Evolutionary conservation across 2,113 vertebrate genomes (phyloP).

Genomic region (Pleuronectes platessa): DNA sequence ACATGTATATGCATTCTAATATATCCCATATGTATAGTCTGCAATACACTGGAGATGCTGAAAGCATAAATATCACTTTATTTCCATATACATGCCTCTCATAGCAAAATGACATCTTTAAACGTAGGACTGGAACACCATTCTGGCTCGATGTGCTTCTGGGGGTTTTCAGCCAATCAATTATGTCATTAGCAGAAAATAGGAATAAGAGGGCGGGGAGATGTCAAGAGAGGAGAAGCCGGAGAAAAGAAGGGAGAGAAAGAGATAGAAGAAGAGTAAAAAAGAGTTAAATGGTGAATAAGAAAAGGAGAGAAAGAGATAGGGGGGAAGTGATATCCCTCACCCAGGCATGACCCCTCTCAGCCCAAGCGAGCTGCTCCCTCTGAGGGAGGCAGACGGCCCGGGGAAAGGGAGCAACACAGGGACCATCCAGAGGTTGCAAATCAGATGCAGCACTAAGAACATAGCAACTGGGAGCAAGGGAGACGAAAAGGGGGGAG

Average conservation of each 20-base stretch:
- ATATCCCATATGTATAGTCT: neutral
- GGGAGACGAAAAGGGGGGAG: conserved; percentile 39
- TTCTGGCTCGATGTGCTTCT: conserved; percentile 39
- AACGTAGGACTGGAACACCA: conserved; percentile 9
- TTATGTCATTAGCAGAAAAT: conserved; percentile 25
- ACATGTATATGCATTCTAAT: conserved; percentile 9
- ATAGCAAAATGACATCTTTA: conserved; percentile 16
- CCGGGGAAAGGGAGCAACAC: conserved; percentile 53
- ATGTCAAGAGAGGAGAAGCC: no score
- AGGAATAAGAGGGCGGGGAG: neutral
- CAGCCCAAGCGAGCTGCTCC: conserved; percentile 66
- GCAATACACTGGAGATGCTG: neutral
- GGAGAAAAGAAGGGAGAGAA: neutral
- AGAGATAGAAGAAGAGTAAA: conserved; percentile 1
- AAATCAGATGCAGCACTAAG: conserved; percentile 77
- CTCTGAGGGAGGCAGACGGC: conserved; percentile 67
- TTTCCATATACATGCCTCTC: conserved; percentile 19
- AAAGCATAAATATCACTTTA: conserved; percentile 20
- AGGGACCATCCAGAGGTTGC: conserved; percentile 74
- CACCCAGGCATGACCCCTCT: conserved; percentile 81
- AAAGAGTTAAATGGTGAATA: conserved; percentile 25
- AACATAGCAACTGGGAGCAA: conserved; percentile 48
- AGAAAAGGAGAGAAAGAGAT: conserved; percentile 48
- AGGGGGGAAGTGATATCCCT: conserved; percentile 78
- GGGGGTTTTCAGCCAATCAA: conserved; percentile 32